Evolutionary conservation across 2,113 vertebrate species (phyloP).

Genomic region (Dromas ardeola): DNA sequence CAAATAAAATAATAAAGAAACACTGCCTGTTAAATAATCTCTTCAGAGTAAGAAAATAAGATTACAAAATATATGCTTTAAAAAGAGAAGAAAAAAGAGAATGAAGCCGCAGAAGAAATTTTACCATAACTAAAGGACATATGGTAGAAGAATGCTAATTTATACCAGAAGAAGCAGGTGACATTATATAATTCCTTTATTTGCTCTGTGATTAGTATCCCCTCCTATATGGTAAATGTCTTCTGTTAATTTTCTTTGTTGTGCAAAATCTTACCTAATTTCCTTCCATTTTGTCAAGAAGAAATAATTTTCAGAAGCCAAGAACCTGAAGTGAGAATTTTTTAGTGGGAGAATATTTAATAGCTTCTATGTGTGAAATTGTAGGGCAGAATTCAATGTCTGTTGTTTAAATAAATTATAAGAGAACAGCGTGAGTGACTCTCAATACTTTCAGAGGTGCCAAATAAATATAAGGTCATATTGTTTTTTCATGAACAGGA

Average conservation of each 20-base stretch:
- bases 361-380: not conserved
- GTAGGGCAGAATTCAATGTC: not conserved
- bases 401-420: not conserved
- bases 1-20: not conserved
- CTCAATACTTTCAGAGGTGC: not conserved
- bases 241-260: not conserved
- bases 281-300: not conserved
- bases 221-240: not conserved
- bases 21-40: not conserved
- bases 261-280: not conserved
- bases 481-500: not conserved
- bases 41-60: not conserved
- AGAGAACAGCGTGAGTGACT: not conserved
- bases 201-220: not conserved
- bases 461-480: constrained; percentile 8
- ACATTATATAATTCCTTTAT: not conserved
- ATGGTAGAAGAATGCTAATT: not conserved
- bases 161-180: not conserved
- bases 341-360: not conserved
- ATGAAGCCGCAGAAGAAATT: not conserved
- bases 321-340: not conserved
- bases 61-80: not conserved
- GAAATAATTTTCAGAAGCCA: not conserved
- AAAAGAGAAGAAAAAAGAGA: not conserved
- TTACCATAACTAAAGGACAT: not conserved